Percentiles rank a stretch among this genome's conserved stretches.
Evolutionary conservation across 2,888 invertebrate species (phyloP).

Genomic region (Protonemura montana): DNA sequence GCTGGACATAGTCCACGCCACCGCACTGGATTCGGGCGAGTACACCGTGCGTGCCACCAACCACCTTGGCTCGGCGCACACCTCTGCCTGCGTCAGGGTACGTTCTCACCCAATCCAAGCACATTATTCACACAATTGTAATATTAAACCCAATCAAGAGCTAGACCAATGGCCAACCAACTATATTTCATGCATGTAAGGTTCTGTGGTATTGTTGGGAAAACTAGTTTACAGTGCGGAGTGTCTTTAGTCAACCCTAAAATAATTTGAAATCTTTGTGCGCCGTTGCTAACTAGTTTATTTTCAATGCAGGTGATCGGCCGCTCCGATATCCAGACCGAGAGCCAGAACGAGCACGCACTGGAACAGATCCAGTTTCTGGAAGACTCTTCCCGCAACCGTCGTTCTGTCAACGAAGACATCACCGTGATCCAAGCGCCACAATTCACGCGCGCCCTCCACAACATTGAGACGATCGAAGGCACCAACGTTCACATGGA

Average conservation of each 20-base stretch:
- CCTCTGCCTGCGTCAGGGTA: slow-evolving; percentile 85
- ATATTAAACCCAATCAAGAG: background rate
- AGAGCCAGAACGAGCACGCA: slow-evolving; percentile 91
- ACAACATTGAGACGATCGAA: slow-evolving; percentile 89
- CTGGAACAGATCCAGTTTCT: slow-evolving; percentile 90
- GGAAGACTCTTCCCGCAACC: slow-evolving; percentile 79
- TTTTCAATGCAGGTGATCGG: slow-evolving; percentile 66
- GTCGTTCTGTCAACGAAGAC: slow-evolving; percentile 78
- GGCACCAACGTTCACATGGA: slow-evolving; percentile 92
- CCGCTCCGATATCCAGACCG: slow-evolving; percentile 82
- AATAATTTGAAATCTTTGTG: too few species aligned
- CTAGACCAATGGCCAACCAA: background rate
- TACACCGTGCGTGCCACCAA: slow-evolving; percentile 95
- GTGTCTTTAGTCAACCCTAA: too few species aligned
- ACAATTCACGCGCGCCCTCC: slow-evolving; percentile 84
- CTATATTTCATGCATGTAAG: too few species aligned
- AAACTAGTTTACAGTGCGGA: too few species aligned
- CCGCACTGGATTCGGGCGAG: slow-evolving; percentile 93
- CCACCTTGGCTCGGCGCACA: slow-evolving; percentile 90
- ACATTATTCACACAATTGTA: too few species aligned
- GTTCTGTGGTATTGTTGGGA: too few species aligned
- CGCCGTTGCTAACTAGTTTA: too few species aligned
- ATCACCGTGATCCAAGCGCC: slow-evolving; percentile 85
- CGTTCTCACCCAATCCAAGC: slow-evolving; percentile 49
- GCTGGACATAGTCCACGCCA: slow-evolving; percentile 92